Evolutionary conservation across 2,888 invertebrate genomes (phyloP), one percentile per base, ranked within the genome.

Genomic region (Brachyopa scutellaris): DNA sequence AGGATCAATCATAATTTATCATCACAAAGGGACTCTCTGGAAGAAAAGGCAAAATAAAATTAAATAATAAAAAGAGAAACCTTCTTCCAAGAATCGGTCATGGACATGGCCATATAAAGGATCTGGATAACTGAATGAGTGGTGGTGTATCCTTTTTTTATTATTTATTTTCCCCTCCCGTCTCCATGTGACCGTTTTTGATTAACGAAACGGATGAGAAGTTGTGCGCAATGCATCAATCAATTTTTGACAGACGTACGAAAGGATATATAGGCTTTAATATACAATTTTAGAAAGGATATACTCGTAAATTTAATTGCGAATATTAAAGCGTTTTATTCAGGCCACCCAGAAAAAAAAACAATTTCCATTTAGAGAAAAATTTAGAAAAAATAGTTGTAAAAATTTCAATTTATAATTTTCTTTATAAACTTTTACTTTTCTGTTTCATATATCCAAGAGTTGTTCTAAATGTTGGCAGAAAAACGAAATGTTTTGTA

Each of bases 1-100:
- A 51, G 38, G 64, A 82, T 82, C 80, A 76, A 82, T 82, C 80
- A 82, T 70, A 76, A 76, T 82, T 76, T 69, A 74, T 80, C 70
- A 76, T 66, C 49, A 17, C n/a, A 21, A 80, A 49, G 7, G 59
- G 36, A 69, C 62, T 42, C 8, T n/a, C 3, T 19, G 0, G 2
- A 11, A 66, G 19, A 11, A 17, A 42, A 36, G 29, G 29, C 15
- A 29, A 11, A 17, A 7, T 11, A 13, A 42, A 47, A 36, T 36
- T n/a, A 26, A 42, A 51, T 15, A 13, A 67, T 53, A 45, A 26
- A 53, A 45, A 42, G 19, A 29, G 36, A 49, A 40, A 19, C 53
- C 42, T 29, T 29, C 29, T 45, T 45, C 21, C 3, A 13, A 9
- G 40, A 59, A 51, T 31, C 33, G 13, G 72, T 26, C 31, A 61